These are phyloP conservation scores for Latrodectus elegans DNA, from an alignment of 2,888 invertebrate species.

Conservation along the genomic window DNA sequence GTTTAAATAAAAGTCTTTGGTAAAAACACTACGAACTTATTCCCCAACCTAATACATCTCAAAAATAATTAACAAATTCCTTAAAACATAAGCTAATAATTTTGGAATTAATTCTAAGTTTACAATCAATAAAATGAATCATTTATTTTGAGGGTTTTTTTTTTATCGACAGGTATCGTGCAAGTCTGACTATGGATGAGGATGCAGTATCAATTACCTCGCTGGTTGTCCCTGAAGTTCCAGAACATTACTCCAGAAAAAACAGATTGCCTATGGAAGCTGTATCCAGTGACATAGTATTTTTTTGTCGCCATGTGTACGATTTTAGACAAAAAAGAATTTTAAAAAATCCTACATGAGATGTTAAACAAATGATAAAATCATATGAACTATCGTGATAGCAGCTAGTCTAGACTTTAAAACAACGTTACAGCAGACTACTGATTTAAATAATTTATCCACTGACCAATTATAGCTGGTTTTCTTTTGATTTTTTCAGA, in stretches of 20 bases:
- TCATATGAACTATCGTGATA: conserved; percentile 48
- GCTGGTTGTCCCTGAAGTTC: conserved; percentile 80
- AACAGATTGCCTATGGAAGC: conserved; percentile 79
- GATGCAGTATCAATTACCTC: conserved; percentile 80
- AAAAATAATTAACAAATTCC: too few species aligned
- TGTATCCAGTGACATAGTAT: conserved; percentile 87
- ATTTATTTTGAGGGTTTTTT: neutral
- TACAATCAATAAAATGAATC: too few species aligned
- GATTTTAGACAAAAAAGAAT: conserved; percentile 92
- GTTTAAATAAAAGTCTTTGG: too few species aligned
- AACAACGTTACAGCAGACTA: conserved; percentile 28
- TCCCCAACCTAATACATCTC: too few species aligned
- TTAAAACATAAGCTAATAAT: too few species aligned
- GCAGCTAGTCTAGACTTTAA: conserved; percentile 66
- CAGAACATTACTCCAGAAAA: conserved; percentile 72
- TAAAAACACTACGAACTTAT: too few species aligned
- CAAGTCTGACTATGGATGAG: conserved; percentile 87
- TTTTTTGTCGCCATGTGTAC: conserved; percentile 95
- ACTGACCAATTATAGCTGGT: conserved; percentile 40
- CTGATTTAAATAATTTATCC: conserved; percentile 27
- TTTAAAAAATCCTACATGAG: conserved; percentile 67
- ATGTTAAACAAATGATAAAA: conserved; percentile 1
- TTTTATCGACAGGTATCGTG: conserved; percentile 83
- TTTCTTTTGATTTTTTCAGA: neutral
- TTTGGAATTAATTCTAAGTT: too few species aligned